Conservation (phyloP, 2,113 vertebrate genomes). For the Petrocephalus microphthalmus region DNA sequence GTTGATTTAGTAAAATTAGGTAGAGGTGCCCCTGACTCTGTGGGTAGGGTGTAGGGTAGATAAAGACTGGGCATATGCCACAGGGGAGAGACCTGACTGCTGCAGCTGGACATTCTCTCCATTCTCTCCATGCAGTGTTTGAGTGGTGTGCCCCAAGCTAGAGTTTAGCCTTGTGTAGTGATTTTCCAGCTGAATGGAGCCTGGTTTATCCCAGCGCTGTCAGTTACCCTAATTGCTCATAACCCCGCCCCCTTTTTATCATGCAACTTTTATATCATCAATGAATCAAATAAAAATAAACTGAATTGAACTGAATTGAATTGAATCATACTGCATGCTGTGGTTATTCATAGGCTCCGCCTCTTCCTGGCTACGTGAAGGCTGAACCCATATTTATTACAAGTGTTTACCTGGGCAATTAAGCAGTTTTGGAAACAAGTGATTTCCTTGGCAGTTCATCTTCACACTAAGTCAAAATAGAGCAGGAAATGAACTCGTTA, state of each 20-base stretch:
- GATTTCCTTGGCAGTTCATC: background rate
- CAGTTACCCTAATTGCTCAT: too few relatives aligned
- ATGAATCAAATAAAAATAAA: too few relatives aligned
- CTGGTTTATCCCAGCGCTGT: too few relatives aligned
- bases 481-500: background rate
- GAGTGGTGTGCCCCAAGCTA: too few relatives aligned
- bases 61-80: background rate
- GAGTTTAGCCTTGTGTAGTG: too few relatives aligned
- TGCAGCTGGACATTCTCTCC: background rate
- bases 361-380: background rate
- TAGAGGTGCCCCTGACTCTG: background rate
- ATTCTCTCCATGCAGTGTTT: too few relatives aligned
- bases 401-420: background rate
- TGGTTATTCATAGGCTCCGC: too few relatives aligned
- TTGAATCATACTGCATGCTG: too few relatives aligned
- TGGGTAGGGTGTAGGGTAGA: background rate
- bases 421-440: background rate
- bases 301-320: too few relatives aligned
- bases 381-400: background rate
- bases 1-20: background rate
- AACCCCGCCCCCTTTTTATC: too few relatives aligned
- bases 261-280: too few relatives aligned
- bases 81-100: background rate
- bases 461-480: background rate
- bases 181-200: too few relatives aligned